These are phyloP conservation scores for Ceyx melanurus DNA, from an alignment of 2,113 vertebrate genomes.

Conservation along the genomic window DNA sequence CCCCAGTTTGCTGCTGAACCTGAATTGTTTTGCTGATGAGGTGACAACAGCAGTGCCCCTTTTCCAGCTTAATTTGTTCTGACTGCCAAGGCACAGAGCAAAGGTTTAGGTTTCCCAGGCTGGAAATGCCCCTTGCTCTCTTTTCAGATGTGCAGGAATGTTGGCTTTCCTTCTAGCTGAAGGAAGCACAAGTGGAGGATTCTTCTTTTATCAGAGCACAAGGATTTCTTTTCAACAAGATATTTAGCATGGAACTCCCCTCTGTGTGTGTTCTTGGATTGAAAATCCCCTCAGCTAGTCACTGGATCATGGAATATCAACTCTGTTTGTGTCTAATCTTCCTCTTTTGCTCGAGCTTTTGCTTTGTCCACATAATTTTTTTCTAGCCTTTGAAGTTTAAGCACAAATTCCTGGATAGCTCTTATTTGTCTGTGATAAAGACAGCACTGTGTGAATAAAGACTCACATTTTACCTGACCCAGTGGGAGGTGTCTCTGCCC, in stretches of 20 bases:
- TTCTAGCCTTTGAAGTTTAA: not conserved
- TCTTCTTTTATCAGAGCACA: not conserved
- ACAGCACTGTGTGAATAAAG: not conserved
- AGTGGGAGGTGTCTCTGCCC: too few relatives aligned
- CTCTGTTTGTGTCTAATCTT: not conserved
- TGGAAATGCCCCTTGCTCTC: not conserved
- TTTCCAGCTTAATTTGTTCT: slow-evolving; percentile 47
- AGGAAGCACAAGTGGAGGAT: too few relatives aligned
- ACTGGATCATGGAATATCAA: not conserved
- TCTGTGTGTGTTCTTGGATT: not conserved
- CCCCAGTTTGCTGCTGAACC: slow-evolving; percentile 1
- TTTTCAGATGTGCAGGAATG: not conserved
- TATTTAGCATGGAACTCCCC: not conserved
- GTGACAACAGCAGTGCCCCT: not conserved
- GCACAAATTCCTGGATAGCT: not conserved
- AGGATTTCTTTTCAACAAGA: not conserved
- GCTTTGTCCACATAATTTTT: not conserved
- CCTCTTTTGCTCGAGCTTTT: not conserved
- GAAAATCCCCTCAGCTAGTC: not conserved
- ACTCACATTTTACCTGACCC: not conserved
- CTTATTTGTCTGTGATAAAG: not conserved
- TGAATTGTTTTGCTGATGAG: slow-evolving; percentile 13
- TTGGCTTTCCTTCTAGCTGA: not conserved
- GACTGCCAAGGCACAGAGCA: not conserved
- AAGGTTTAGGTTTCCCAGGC: not conserved